Percentiles rank a stretch among this genome's conserved stretches.
phyloP scores from a whole-genome alignment of 2,797 vertebrate species.

The Peromyscus melanophrys region DNA sequence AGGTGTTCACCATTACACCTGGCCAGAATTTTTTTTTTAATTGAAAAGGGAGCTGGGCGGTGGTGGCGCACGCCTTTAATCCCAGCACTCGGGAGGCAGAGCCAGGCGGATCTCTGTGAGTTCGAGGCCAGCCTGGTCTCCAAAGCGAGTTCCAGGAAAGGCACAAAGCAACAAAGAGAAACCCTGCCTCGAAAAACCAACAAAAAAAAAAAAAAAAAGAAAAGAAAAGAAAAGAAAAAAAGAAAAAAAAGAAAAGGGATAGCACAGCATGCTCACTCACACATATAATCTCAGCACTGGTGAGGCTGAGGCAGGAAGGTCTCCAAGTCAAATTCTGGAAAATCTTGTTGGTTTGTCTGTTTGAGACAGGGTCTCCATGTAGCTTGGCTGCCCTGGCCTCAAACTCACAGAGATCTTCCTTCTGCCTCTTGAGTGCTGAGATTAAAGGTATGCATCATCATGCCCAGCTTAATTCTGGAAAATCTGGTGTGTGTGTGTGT shows the following conservation, averaged over 20 bases:
- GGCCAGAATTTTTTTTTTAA: background rate
- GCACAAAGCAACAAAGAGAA: no score
- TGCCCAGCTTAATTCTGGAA: background rate
- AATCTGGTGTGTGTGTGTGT: no score
- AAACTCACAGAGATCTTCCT: background rate
- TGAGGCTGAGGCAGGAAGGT: background rate
- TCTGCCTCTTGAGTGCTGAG: background rate
- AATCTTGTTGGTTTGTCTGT: background rate
- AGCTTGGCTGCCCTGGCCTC: background rate
- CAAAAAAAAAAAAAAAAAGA: no score
- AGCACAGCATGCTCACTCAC: background rate
- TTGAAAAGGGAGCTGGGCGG: no score
- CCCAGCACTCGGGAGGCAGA: no score
- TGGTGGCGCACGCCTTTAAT: no score
- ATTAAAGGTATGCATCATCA: background rate
- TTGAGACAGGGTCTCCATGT: background rate
- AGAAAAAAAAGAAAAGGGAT: no score
- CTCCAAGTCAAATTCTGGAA: background rate
- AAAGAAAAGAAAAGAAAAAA: no score
- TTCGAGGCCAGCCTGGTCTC: no score
- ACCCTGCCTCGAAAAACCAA: no score
- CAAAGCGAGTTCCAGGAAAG: no score
- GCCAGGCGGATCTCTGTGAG: no score
- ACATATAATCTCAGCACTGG: background rate
- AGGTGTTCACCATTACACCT: background rate